A percentile compares a stretch with the other conserved stretches of the same genome.
Evolutionary conservation across 2,113 vertebrate genomes (phyloP).

Genomic region (Nyctereutes procyonoides): DNA sequence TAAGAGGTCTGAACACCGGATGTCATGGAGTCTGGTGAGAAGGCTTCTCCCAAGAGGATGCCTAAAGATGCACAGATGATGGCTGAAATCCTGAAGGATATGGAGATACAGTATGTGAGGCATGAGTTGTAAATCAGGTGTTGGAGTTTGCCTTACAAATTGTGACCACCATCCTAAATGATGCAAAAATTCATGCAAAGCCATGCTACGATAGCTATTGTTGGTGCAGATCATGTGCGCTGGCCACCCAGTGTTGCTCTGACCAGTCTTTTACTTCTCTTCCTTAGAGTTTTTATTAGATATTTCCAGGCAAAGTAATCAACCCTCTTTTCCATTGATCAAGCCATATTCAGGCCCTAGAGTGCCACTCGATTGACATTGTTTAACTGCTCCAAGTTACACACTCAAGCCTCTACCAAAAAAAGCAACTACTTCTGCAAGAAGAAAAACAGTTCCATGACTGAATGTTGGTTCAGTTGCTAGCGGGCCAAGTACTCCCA

Average conservation of each 20-base stretch:
- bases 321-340: conserved; percentile 92
- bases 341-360: conserved; percentile 94
- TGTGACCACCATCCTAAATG: conserved; percentile 95
- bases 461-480: conserved; percentile 83
- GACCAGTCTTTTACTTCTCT: conserved; percentile 96
- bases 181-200: conserved; percentile 94
- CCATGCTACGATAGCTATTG: conserved; percentile 94
- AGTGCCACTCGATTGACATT: conserved; percentile 94
- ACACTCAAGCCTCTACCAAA: conserved; percentile 94
- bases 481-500: conserved; percentile 85
- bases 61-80: conserved; percentile 92
- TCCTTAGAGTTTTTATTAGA: conserved; percentile 93
- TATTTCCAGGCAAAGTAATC: conserved; percentile 94
- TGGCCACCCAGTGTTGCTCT: conserved; percentile 94
- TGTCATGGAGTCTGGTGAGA: conserved; percentile 85
- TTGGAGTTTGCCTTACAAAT: conserved; percentile 95
- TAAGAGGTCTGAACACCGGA: conserved; percentile 73
- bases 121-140: conserved; percentile 97
- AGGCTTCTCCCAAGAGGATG: conserved; percentile 91
- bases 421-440: conserved; percentile 88
- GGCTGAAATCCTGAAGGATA: conserved; percentile 97
- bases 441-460: conserved; percentile 83
- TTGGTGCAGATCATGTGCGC: conserved; percentile 93
- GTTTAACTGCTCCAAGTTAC: conserved; percentile 94
- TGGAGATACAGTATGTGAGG: conserved; percentile 96